phyloP scores from a whole-genome alignment of 2,113 vertebrate genomes.

The Albula glossodonta region DNA sequence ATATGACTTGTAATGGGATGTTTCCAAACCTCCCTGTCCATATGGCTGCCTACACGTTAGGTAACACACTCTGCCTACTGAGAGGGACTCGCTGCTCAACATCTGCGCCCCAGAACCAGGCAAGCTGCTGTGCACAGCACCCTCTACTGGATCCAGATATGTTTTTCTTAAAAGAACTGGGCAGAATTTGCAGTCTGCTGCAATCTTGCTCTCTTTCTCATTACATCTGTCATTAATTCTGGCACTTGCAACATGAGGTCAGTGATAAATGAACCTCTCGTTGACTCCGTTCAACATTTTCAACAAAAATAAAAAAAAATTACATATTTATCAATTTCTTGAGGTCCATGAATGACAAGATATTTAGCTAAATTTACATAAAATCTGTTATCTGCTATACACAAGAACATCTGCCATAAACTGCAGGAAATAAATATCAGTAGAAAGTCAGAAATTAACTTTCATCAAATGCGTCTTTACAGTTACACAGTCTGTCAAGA shows the following conservation, averaged over 20 bases:
- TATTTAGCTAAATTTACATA: too few species aligned
- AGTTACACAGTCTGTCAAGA: too few species aligned
- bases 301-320: too few species aligned
- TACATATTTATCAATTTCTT: too few species aligned
- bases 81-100: conserved; percentile 66
- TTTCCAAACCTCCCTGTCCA: conserved; percentile 85
- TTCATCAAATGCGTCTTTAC: too few species aligned
- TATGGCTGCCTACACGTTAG: conserved; percentile 77
- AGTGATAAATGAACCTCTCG: too few species aligned
- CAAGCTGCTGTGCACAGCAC: conserved; percentile 6
- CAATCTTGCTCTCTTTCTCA: background rate
- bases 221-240: background rate
- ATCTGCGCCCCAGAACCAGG: conserved; percentile 77
- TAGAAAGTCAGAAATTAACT: too few species aligned
- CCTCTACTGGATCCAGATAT: background rate
- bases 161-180: conserved; percentile 15
- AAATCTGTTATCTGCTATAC: too few species aligned
- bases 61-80: conserved; percentile 68
- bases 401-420: too few species aligned
- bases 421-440: too few species aligned
- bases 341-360: too few species aligned
- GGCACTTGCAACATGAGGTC: background rate
- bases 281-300: too few species aligned
- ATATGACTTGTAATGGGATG: conserved; percentile 89
- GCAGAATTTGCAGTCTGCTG: conserved; percentile 55